Evolutionary conservation across 2,113 vertebrate species (phyloP).

Genomic region (Proteles cristata): DNA sequence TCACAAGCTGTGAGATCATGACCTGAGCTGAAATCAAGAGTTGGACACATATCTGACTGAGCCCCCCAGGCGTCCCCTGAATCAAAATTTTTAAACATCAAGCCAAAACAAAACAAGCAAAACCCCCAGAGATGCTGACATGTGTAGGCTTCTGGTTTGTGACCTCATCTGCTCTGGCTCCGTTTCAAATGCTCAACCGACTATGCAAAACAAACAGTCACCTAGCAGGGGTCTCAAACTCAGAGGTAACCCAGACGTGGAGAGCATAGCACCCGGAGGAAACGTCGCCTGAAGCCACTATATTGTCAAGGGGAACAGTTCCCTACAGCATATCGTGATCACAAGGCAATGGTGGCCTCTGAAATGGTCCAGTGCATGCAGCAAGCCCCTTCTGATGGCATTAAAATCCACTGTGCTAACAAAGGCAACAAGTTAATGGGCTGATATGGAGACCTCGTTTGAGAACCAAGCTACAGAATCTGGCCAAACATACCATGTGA

Average conservation of each 20-base stretch:
- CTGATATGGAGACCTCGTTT: neutral
- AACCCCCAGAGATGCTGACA: neutral
- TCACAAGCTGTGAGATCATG: no score
- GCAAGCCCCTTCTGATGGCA: neutral
- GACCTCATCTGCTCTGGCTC: neutral
- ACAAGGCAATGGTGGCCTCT: neutral
- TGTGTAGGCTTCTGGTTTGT: neutral
- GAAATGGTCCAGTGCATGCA: neutral
- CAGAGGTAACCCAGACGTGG: neutral
- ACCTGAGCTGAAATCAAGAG: no score
- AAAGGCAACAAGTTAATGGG: neutral
- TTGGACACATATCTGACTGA: no score
- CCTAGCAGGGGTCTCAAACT: neutral
- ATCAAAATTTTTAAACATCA: slow-evolving; percentile 8
- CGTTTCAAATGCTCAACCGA: neutral
- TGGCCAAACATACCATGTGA: neutral
- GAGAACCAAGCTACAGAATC: neutral
- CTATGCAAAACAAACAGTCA: neutral
- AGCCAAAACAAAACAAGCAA: slow-evolving; percentile 43
- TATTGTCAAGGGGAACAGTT: neutral
- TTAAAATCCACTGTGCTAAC: neutral
- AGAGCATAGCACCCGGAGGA: neutral
- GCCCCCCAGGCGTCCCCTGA: neutral
- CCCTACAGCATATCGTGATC: neutral
- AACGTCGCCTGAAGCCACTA: neutral